Evolutionary conservation across 2,113 vertebrate genomes (phyloP).

Genomic region (Scopus umbretta): DNA sequence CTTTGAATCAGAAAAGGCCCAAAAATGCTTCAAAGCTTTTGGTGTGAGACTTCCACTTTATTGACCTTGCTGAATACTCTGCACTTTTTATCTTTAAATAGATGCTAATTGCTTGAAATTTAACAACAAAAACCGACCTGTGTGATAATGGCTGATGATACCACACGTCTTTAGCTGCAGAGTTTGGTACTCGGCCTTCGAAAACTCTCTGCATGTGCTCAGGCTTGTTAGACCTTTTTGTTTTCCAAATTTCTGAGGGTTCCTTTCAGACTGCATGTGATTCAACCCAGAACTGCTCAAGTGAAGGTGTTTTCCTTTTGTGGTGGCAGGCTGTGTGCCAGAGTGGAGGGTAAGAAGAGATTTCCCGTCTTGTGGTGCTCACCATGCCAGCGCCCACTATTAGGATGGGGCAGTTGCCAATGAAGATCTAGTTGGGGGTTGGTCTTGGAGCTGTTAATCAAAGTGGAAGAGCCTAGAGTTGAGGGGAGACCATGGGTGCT

Average conservation of each 20-base stretch:
- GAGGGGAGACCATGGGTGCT: background rate
- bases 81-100: background rate
- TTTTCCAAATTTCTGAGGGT: background rate
- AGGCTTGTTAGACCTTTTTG: background rate
- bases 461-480: background rate
- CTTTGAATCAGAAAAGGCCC: background rate
- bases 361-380: background rate
- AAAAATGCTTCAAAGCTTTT: background rate
- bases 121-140: rapidly evolving
- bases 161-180: background rate
- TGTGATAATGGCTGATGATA: background rate
- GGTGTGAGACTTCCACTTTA: background rate
- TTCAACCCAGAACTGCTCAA: background rate
- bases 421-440: background rate
- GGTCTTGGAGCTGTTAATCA: background rate
- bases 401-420: background rate
- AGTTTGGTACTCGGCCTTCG: background rate
- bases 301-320: background rate
- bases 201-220: background rate
- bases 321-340: rapidly evolving
- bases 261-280: background rate
- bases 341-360: background rate
- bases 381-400: background rate
- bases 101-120: background rate
- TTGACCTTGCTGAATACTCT: background rate